phyloP scores from a whole-genome alignment of 2,888 invertebrate species.

The Andrena minutula region DNA sequence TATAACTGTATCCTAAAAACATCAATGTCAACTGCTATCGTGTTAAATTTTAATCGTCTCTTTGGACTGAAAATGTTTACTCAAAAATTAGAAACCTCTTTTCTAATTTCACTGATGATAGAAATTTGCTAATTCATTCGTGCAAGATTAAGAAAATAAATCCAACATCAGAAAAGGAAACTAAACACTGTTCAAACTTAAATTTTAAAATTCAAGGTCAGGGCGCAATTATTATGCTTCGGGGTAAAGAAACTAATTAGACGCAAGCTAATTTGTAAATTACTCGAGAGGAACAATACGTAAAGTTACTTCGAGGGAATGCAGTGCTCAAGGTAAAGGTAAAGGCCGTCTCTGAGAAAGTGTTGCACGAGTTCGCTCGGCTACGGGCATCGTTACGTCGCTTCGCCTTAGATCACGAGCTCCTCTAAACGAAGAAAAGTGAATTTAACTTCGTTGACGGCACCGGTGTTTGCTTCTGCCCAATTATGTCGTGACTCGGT shows the following conservation, averaged over 20 bases:
- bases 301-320: slow-evolving; percentile 15
- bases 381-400: slow-evolving; percentile 27
- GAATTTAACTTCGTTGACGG: slow-evolving; percentile 37
- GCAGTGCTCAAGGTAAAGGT: slow-evolving; percentile 64
- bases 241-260: background rate
- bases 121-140: no score
- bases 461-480: background rate
- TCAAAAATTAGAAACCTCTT: background rate
- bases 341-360: slow-evolving; percentile 69
- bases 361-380: slow-evolving; percentile 34
- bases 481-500: slow-evolving; percentile 47
- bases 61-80: background rate
- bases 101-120: no score
- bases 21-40: background rate
- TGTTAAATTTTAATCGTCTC: background rate
- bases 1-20: background rate
- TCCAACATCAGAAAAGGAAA: no score
- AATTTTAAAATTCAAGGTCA: no score
- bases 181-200: no score
- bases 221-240: background rate
- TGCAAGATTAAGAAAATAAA: no score
- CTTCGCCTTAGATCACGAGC: slow-evolving; percentile 27
- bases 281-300: background rate
- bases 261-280: background rate
- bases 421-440: slow-evolving; percentile 46